Evolutionary conservation across 2,113 vertebrate species (phyloP).

Genomic region (Tupaia tana): DNA sequence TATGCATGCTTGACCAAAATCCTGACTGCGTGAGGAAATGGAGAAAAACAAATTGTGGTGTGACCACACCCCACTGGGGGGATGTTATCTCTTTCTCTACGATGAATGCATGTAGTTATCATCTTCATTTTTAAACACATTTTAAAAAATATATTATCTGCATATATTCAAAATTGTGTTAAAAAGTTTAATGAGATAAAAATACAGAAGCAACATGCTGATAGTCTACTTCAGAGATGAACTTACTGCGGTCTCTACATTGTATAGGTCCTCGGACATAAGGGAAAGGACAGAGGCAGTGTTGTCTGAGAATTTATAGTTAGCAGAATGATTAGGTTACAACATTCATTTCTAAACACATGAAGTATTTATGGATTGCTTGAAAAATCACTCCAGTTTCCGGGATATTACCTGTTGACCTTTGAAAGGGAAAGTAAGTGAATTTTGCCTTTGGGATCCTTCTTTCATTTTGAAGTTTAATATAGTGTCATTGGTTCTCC

Average conservation of each 20-base stretch:
- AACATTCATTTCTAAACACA: slow-evolving; percentile 70
- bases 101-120: no score
- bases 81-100: no score
- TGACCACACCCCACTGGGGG: no score
- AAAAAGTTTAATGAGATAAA: slow-evolving; percentile 21
- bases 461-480: slow-evolving; percentile 79
- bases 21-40: no score
- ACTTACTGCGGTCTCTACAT: neutral
- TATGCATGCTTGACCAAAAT: no score
- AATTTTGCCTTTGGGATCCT: slow-evolving; percentile 65
- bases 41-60: no score
- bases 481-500: slow-evolving; percentile 65
- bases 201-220: neutral
- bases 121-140: no score
- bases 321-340: slow-evolving; percentile 76
- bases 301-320: slow-evolving; percentile 71
- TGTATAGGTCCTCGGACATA: neutral
- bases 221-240: neutral
- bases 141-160: slow-evolving; percentile 14
- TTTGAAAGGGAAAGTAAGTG: slow-evolving; percentile 70
- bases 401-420: slow-evolving; percentile 68
- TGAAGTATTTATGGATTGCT: slow-evolving; percentile 74
- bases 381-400: slow-evolving; percentile 75
- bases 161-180: slow-evolving; percentile 33
- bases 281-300: slow-evolving; percentile 18